These are phyloP conservation scores for Camelus bactrianus DNA, from an alignment of 2,113 vertebrate genomes.

Conservation along the genomic window DNA sequence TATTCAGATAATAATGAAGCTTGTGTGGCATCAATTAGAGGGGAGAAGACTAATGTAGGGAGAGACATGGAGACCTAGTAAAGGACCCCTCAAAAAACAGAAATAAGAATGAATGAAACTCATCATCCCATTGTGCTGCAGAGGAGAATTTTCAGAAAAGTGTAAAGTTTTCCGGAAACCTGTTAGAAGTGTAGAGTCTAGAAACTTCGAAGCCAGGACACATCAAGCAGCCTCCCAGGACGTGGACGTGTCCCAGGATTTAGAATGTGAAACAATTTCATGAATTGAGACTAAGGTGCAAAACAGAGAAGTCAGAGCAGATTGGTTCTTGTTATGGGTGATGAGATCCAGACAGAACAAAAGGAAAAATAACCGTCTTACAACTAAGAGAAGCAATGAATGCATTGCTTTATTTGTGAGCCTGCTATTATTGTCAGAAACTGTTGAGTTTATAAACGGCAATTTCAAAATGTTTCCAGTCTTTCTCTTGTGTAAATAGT, in stretches of 20 bases:
- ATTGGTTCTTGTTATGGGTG: background rate
- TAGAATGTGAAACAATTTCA: background rate
- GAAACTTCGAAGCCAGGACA: background rate
- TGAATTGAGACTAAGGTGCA: background rate
- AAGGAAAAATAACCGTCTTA: background rate
- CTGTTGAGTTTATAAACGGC: background rate
- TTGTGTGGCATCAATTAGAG: too few relatives aligned
- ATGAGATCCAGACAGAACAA: background rate
- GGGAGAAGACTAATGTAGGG: accelerated
- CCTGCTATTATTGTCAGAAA: background rate
- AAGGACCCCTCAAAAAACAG: background rate
- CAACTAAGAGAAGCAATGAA: background rate
- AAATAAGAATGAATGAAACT: background rate
- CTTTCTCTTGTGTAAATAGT: background rate
- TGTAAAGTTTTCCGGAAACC: background rate
- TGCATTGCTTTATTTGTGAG: background rate
- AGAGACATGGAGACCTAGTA: background rate
- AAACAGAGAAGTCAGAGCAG: background rate
- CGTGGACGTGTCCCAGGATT: background rate
- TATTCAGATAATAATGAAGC: background rate
- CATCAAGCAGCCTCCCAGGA: background rate
- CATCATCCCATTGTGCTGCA: background rate
- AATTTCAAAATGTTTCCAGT: background rate
- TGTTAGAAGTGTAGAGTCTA: background rate
- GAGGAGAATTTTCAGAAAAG: background rate